Percentiles rank a stretch among this genome's conserved stretches.
Evolutionary conservation across 2,113 vertebrate species (phyloP).

Genomic region (Myrmecophaga tridactyla): DNA sequence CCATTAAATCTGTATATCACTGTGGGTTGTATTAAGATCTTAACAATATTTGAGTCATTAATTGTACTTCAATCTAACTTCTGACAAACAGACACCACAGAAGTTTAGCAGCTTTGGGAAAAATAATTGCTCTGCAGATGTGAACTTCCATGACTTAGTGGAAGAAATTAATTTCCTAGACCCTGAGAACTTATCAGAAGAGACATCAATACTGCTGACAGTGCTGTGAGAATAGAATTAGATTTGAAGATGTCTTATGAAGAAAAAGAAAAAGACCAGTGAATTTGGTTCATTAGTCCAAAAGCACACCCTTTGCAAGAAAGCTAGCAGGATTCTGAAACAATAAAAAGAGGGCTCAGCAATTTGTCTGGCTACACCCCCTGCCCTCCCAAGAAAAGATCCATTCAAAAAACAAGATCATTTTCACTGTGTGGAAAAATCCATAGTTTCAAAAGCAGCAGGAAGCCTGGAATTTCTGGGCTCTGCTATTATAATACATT

Average conservation of each 20-base stretch:
- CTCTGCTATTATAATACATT: conserved; percentile 32
- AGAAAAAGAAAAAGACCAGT: conserved; percentile 31
- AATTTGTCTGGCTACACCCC: background rate
- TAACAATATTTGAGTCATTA: conserved; percentile 16
- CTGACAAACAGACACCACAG: conserved; percentile 40
- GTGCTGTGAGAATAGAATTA: conserved; percentile 36
- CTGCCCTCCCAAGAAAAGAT: background rate
- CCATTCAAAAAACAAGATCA: background rate
- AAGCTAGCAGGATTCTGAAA: conserved; percentile 30
- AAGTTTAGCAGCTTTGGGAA: conserved; percentile 42
- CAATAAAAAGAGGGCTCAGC: background rate
- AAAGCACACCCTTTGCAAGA: background rate
- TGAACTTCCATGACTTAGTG: background rate
- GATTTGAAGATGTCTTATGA: conserved; percentile 34
- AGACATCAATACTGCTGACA: conserved; percentile 18
- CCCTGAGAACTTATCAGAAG: conserved; percentile 23
- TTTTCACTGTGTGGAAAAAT: conserved; percentile 30
- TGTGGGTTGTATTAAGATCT: no score
- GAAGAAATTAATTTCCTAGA: conserved; percentile 41
- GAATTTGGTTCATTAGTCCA: conserved; percentile 32
- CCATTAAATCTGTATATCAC: no score
- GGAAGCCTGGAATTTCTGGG: conserved; percentile 43
- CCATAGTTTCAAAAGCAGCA: conserved; percentile 56
- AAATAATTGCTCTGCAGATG: conserved; percentile 48
- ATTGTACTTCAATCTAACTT: conserved; percentile 36